Base-by-base conservation (phyloP, 2,888 invertebrate species). In the Tetanocera ferruginea region DNA sequence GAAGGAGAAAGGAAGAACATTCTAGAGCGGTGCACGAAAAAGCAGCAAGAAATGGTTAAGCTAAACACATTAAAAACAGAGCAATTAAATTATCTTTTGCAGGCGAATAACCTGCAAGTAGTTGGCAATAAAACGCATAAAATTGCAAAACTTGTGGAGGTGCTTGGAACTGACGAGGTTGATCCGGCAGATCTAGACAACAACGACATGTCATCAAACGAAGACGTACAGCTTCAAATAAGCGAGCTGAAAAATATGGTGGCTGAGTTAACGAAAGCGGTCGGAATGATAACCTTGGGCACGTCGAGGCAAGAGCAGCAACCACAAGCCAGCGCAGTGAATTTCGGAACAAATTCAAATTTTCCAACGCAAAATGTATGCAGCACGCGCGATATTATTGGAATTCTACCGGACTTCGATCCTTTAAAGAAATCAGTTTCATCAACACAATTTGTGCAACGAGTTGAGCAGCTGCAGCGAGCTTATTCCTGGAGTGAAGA, bases 381-480 rank as follows among this genome's bases (percentile, higher is more conserved):
- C 31, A 66, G 37, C 17, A 28, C 34, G 11, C 66, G 37, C 25
- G 69, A 69, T 11, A 69, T 69, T n/a, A 51, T 25, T 25, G 69
- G 69, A 4, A 11, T 69, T 51, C 51, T 69, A 25, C 69, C 69
- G 1, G 69, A 69, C 11, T 69, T 51, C 11, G 25, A 78, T 52
- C 76, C 76, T 11, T n/a, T 76, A 2, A 71, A 78, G 23, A 60
- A 28, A 25, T 52, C 62, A 0, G 52, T 62, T 9, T 66, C 78
- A 49, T 71, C 78, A 55, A 5, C 19, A 60, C 78, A 57, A 25
- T 57, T 57, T 23, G 14, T 17, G 4, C 19, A 55, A 25, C 9
- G 57, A 17, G 57, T 23, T 2, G 57, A 57, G 25, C 57, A 57
- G 25, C 19, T 57, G 57, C 57, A 23, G 57, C 19, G 28, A 74